Evolutionary conservation across 53 echinoderm and acorn worm species (phyloP).

Genomic region (Arbacia lixula): DNA sequence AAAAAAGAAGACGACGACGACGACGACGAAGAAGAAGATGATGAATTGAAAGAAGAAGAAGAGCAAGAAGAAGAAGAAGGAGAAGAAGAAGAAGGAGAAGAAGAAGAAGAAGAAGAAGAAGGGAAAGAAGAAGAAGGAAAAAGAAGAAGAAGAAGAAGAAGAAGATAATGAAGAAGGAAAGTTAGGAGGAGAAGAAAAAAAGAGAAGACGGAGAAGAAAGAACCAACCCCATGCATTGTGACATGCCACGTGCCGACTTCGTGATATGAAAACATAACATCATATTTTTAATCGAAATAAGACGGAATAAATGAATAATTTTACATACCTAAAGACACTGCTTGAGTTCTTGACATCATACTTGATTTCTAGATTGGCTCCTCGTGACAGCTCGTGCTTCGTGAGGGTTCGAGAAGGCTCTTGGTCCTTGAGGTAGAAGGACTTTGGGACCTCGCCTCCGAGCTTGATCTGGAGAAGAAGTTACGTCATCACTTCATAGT

Average conservation of each 20-base stretch:
- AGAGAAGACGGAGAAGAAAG: no score
- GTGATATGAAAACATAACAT: no score
- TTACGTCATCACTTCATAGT: no score
- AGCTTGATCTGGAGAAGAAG: slow-evolving; percentile 48
- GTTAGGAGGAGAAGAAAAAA: no score
- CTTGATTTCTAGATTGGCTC: slow-evolving; percentile 20
- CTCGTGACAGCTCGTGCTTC: slow-evolving; percentile 39
- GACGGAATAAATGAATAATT: neutral
- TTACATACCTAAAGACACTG: slow-evolving; percentile 53
- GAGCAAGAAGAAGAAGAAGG: slow-evolving; percentile 24
- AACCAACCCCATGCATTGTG: no score
- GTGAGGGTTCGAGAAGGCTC: slow-evolving; percentile 28
- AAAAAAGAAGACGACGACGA: slow-evolving; percentile 4
- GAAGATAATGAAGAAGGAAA: no score
- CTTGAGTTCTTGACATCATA: slow-evolving; percentile 44
- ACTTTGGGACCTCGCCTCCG: slow-evolving; percentile 72
- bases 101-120: slow-evolving; percentile 9
- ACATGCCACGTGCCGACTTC: no score
- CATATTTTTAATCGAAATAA: no score
- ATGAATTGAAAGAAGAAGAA: slow-evolving; percentile 16
- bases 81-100: slow-evolving; percentile 26
- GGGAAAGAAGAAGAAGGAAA: slow-evolving; percentile 10
- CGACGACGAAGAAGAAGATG: slow-evolving; percentile 11
- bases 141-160: no score
- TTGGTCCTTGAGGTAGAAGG: slow-evolving; percentile 45